Conservation (phyloP, 2,888 invertebrate genomes). For the Lypha dubia region DNA sequence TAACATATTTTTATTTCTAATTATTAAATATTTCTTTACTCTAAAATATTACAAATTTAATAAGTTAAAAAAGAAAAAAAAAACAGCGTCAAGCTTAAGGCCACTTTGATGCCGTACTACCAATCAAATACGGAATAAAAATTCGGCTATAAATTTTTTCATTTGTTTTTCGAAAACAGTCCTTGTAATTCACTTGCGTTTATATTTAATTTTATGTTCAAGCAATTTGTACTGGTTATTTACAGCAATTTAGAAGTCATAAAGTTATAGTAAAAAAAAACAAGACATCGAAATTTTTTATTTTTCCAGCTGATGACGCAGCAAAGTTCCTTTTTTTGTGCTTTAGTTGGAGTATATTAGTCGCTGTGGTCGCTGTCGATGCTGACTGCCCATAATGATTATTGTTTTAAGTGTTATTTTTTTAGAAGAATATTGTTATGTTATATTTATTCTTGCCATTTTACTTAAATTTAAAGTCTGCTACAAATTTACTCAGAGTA, state of each 20-base stretch:
- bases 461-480: not conserved
- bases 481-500: conserved; percentile 37
- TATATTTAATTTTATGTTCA: conserved; percentile 7
- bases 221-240: conserved; percentile 4
- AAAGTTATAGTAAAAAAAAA: not conserved
- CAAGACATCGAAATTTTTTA: conserved; percentile 27
- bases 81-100: no score
- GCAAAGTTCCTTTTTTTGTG: not conserved
- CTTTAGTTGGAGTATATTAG: not conserved
- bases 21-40: no score
- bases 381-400: conserved; percentile 13
- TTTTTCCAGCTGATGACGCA: not conserved
- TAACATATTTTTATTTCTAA: no score
- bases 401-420: conserved; percentile 22
- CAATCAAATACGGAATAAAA: not conserved
- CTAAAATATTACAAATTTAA: no score
- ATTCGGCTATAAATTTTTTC: not conserved
- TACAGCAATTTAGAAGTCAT: conserved; percentile 41
- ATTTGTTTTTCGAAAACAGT: not conserved
- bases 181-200: not conserved
- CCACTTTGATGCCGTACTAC: not conserved
- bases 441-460: not conserved
- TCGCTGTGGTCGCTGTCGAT: not conserved
- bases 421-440: not conserved
- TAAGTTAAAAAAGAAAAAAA: no score